Base-by-base conservation (phyloP, 2,888 invertebrate genomes). In the Rosalia funebris region DNA sequence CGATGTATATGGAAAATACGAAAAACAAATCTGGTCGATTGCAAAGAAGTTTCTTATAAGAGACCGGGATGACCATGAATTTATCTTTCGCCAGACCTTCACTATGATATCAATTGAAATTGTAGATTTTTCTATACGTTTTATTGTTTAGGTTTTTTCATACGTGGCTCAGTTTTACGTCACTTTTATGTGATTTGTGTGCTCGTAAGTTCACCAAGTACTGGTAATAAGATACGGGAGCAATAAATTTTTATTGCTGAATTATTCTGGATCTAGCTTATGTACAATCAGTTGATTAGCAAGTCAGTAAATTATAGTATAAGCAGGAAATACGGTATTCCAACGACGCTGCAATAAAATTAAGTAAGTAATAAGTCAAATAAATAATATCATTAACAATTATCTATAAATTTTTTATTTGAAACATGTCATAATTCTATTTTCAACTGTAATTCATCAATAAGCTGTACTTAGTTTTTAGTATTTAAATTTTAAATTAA, bases 41-140 rank as follows among this genome's bases (percentile, higher is more conserved):
- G 58, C 56, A 63, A 66, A 68, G 68, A 73, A 72, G 65, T 74
- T 72, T 67, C 71, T 68, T 66, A 66, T 60, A 64, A 66, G 55
- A 67, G 61, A 69, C 66, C 66, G 65, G 62, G 68, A 71, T 65
- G 71, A 61, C 68, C 66, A 47, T 63, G 69, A 68, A 76, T 75
- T 74, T 75, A 75, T 76, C 71, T 70, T 64, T 60, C 12, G 48
- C 34, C 44, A 19, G 59, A 56, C 53, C 56, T 57, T 50, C 60
- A 34, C 45, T 44, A 11, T 34, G 62, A 64, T 63, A 57, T 66
- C 66, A 61, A 67, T 63, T 67, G 67, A 65, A 62, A 65, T 61
- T 57, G 47, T 57, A 36, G 46, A 44, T 46, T 57, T 59, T 57
- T 57, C 20, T 32, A 36, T 46, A 34, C 39, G 50, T 60, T 60